phyloP scores from a whole-genome alignment of 2,113 vertebrate species.

The Oxyruncus cristatus region DNA sequence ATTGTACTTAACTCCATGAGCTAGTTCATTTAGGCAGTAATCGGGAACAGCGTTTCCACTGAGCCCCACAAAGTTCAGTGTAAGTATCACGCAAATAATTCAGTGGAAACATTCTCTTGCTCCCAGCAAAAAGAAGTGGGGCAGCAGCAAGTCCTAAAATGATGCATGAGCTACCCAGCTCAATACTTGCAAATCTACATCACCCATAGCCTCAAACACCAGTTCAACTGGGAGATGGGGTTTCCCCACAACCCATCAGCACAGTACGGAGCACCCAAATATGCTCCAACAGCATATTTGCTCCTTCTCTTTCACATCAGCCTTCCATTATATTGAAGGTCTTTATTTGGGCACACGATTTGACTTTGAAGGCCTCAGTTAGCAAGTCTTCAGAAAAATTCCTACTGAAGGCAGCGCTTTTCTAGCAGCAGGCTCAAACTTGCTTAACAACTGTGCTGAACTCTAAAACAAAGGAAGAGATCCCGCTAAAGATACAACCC shows the following conservation, averaged over 20 bases:
- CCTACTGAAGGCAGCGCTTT: not conserved
- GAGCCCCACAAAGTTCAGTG: not conserved
- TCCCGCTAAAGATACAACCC: not conserved
- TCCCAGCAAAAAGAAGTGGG: not conserved
- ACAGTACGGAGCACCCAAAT: not conserved
- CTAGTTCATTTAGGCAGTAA: not conserved
- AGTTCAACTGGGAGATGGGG: fast-evolving
- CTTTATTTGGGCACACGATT: not conserved
- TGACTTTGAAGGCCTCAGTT: not conserved
- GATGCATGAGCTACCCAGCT: fast-evolving
- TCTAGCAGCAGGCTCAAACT: not conserved
- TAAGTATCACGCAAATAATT: not conserved
- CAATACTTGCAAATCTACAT: not conserved
- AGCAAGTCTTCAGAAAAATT: not conserved
- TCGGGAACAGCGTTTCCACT: not conserved
- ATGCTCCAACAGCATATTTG: not conserved
- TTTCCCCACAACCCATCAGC: not conserved
- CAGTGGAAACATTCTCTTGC: not conserved
- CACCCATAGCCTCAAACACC: fast-evolving
- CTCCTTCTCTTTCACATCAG: not conserved
- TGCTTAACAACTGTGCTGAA: not conserved
- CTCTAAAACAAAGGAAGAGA: not conserved
- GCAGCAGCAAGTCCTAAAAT: not conserved
- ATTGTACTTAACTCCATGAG: not conserved
- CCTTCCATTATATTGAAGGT: not conserved